Evolutionary conservation across 2,888 invertebrate species (phyloP).

Genomic region (Poecilobothrus nobilitatus): DNA sequence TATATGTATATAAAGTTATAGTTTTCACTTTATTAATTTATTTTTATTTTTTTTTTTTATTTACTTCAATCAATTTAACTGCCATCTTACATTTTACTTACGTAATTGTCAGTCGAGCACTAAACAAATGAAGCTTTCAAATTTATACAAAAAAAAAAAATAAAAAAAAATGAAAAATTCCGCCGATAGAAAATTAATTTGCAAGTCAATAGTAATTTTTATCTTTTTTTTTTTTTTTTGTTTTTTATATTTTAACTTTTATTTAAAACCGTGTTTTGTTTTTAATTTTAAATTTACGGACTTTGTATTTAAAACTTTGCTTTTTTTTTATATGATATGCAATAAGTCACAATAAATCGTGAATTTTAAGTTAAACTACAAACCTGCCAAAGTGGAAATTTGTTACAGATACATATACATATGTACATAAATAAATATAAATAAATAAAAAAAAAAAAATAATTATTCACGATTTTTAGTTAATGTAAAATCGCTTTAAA

Average conservation of each 20-base stretch:
- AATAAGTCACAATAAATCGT: neutral
- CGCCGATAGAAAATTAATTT: conserved; percentile 5
- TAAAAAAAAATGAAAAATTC: no score
- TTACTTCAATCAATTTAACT: neutral
- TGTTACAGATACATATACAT: neutral
- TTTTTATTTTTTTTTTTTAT: neutral
- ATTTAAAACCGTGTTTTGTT: neutral
- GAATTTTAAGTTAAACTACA: neutral
- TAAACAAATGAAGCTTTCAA: neutral
- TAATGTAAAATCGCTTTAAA: neutral
- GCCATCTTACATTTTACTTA: neutral
- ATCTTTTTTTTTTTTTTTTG: neutral
- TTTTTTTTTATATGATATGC: neutral
- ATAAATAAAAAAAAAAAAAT: neutral
- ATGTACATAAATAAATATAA: no score
- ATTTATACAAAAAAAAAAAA: neutral
- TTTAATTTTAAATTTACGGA: neutral
- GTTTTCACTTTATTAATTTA: neutral
- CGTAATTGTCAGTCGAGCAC: neutral
- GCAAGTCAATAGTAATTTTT: neutral
- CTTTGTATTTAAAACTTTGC: neutral
- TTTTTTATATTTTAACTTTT: neutral
- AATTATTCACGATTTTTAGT: neutral
- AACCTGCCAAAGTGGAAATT: neutral
- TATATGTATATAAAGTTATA: no score